Percentiles rank a stretch among this genome's conserved stretches.
Evolutionary conservation across 2,797 vertebrate species (phyloP).

Genomic region (Gouania willdenowi): DNA sequence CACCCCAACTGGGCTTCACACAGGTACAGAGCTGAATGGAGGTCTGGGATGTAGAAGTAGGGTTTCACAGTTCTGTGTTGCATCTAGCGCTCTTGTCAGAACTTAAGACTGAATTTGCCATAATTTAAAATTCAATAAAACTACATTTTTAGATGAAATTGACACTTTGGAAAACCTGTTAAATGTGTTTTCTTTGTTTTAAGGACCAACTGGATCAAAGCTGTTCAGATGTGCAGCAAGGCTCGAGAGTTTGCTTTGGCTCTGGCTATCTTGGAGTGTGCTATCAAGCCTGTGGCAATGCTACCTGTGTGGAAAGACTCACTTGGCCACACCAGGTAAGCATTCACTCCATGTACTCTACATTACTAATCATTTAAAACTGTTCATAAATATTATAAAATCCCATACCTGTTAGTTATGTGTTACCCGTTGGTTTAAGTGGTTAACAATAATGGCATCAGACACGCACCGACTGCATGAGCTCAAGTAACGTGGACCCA

Average conservation of each 20-base stretch:
- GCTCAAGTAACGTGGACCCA: conserved; percentile 28
- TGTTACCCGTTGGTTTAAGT: too few species aligned
- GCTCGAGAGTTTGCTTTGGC: conserved; percentile 97
- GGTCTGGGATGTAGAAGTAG: not conserved
- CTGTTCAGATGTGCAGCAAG: conserved; percentile 99
- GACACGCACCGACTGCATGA: conserved; percentile 6
- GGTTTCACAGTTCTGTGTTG: not conserved
- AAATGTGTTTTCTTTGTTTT: conserved; percentile 12
- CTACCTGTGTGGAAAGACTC: conserved; percentile 95
- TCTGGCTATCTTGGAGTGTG: conserved; percentile 95
- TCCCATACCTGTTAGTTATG: too few species aligned
- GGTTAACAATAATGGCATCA: too few species aligned
- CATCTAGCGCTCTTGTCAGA: too few species aligned
- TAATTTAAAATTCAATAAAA: too few species aligned
- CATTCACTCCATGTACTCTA: not conserved
- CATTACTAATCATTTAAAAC: too few species aligned
- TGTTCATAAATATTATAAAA: too few species aligned
- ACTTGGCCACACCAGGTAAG: conserved; percentile 91
- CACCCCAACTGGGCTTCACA: conserved; percentile 99
- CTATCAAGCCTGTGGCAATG: conserved; percentile 97
- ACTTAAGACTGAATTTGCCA: too few species aligned
- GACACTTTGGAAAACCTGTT: not conserved
- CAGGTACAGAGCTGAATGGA: conserved; percentile 77
- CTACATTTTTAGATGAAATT: not conserved
- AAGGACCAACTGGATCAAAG: conserved; percentile 98